Evolutionary conservation across 1,140 invertebrate species (phyloP), one percentile per base, ranked within the genome.

Genomic region (Heliconius melpomene): DNA sequence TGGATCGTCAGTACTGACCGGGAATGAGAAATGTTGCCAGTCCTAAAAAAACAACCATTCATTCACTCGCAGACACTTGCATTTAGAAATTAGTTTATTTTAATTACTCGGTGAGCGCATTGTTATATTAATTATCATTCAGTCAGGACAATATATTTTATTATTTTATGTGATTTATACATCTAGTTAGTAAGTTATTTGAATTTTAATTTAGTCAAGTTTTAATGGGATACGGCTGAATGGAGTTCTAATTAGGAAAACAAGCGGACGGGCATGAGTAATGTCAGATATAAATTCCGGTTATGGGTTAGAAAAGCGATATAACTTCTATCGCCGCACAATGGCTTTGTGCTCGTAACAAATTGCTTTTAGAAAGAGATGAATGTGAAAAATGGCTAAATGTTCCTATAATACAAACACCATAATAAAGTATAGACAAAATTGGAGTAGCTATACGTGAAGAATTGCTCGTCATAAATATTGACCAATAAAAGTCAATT

Each of bases 171-270:
- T 94, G 93, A 94, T 94, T 94, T 94, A 94, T 94, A 90, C 83
- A 83, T 91, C 91, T 94, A 94, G 92, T 94, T 94, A 94, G 92
- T 93, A 93, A 93, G 92, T 94, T 94, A 94, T 94, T 94, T 84
- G 88, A 92, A 87, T 94, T 94, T 94, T 94, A 94, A 94, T 94
- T 93, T 94, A 92, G 89, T 91, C 88, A 89, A 89, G 89, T 90
- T 93, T 94, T 93, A 94, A 94, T 94, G 92, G 93, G 88, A 81
- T 88, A 87, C 88, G 89, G 79, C 86, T 94, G 93, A 94, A 94
- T 94, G 93, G 90, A 85, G 72, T 93, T 94, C 91, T 93, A 93
- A 94, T 94, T 93, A 93, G 92, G 89, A 93, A 93, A 93, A 93
- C 91, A 93, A 91, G 80, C 85, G 83, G 84, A 84, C 79, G 77